Evolutionary conservation across 2,797 vertebrate species (phyloP).

Genomic region (Galaxias olidus): DNA sequence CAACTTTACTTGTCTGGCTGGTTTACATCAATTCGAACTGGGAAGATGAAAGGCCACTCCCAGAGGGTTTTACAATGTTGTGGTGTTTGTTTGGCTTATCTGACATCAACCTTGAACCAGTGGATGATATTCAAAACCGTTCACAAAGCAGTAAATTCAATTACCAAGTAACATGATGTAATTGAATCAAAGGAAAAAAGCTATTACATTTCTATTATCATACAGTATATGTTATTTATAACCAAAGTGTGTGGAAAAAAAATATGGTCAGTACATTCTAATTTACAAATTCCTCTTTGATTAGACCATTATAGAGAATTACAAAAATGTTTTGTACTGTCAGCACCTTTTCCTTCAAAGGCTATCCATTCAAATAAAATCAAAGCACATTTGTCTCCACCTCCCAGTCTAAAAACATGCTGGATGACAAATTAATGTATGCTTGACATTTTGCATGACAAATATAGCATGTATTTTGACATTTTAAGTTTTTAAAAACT

Average conservation of each 20-base stretch:
- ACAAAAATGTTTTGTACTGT: slow-evolving; percentile 48
- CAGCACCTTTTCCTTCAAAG: slow-evolving; percentile 49
- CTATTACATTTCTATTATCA: slow-evolving; percentile 8
- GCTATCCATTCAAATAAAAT: slow-evolving; percentile 12
- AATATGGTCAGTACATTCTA: slow-evolving; percentile 40
- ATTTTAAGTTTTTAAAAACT: slow-evolving; percentile 56
- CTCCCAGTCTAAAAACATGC: slow-evolving; percentile 46
- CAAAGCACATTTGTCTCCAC: slow-evolving; percentile 31
- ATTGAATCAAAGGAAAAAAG: too few relatives aligned
- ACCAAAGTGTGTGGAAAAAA: slow-evolving; percentile 43
- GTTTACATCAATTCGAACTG: slow-evolving; percentile 50
- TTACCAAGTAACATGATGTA: slow-evolving; percentile 4
- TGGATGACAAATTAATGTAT: slow-evolving; percentile 46
- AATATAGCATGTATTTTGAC: slow-evolving; percentile 48
- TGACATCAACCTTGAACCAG: slow-evolving; percentile 16
- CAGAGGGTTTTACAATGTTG: slow-evolving; percentile 23
- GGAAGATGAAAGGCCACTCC: slow-evolving; percentile 2
- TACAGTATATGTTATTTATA: slow-evolving; percentile 34
- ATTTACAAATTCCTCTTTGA: slow-evolving; percentile 32
- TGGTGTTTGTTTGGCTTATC: slow-evolving; percentile 17
- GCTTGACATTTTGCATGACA: slow-evolving; percentile 49
- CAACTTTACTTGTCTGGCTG: slow-evolving; percentile 52
- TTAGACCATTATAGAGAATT: slow-evolving; percentile 14
- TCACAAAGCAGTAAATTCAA: not conserved
- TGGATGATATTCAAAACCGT: not conserved